Conservation (phyloP, 2,797 vertebrate species). For the Scolopax bukidnonensis region DNA sequence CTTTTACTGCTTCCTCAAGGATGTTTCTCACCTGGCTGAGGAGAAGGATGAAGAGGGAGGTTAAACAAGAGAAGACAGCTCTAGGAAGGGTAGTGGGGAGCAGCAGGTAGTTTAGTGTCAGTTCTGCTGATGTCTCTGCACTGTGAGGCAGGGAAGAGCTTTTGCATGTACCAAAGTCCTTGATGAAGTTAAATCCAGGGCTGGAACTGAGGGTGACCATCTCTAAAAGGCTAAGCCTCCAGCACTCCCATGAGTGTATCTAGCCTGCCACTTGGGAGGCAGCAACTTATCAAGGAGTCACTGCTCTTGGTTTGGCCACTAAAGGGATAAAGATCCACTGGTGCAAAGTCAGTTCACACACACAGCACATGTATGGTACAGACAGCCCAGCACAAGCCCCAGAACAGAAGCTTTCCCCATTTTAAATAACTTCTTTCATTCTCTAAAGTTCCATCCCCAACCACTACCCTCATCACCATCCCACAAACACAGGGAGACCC, state of each 20-base stretch:
- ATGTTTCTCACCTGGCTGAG: background rate
- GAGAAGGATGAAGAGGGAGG: background rate
- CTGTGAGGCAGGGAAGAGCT: background rate
- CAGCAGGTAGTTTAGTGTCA: background rate
- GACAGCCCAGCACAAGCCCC: background rate
- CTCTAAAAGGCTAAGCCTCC: background rate
- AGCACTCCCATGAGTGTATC: background rate
- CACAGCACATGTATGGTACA: background rate
- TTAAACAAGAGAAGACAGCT: background rate
- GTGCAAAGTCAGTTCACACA: background rate
- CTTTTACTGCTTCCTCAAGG: background rate
- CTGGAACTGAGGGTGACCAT: fast-evolving
- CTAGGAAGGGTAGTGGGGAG: fast-evolving
- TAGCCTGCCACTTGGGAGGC: background rate
- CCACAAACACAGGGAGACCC: background rate
- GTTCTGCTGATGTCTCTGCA: background rate
- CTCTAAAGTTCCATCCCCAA: background rate
- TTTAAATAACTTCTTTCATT: background rate
- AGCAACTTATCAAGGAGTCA: background rate
- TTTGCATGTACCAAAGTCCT: background rate
- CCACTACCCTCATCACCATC: background rate
- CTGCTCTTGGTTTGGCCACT: background rate
- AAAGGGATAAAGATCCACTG: background rate
- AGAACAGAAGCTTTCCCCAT: background rate
- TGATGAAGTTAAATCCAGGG: background rate